These are phyloP conservation scores for Drosophila trichaetosa DNA, from an alignment of 2,888 invertebrate species.

Conservation along the genomic window DNA sequence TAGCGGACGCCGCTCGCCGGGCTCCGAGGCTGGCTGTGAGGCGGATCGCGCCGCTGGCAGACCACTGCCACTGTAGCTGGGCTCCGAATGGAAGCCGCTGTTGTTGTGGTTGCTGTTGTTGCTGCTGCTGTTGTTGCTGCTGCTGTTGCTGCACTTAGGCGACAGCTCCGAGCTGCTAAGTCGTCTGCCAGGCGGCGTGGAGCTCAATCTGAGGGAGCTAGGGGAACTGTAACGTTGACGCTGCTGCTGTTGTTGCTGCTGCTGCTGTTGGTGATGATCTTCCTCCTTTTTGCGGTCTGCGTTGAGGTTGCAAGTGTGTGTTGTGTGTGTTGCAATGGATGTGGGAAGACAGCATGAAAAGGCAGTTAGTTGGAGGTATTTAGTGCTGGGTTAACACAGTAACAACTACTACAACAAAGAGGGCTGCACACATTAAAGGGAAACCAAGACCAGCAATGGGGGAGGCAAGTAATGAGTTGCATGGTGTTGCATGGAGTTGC, in stretches of 20 bases:
- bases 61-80: conserved; percentile 42
- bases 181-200: conserved; percentile 44
- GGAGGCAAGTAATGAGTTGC: conserved; percentile 6
- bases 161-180: conserved; percentile 67
- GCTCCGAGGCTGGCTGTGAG: conserved; percentile 52
- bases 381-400: conserved; percentile 18
- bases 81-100: conserved; percentile 63
- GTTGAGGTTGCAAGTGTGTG: conserved; percentile 24
- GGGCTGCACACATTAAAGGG: conserved; percentile 11
- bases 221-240: conserved; percentile 74
- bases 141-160: conserved; percentile 52
- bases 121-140: conserved; percentile 9
- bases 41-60: conserved; percentile 33
- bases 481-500: not conserved
- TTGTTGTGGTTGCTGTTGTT: conserved; percentile 13
- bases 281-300: conserved; percentile 83
- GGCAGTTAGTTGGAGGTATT: conserved; percentile 49
- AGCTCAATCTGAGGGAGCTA: conserved; percentile 60
- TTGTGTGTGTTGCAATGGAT: conserved; percentile 6
- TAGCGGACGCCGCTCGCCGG: conserved; percentile 41
- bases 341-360: conserved; percentile 42
- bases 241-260: conserved; percentile 37
- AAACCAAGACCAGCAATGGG: conserved; percentile 23
- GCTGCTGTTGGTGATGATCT: conserved; percentile 69
- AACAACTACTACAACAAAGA: conserved; percentile 13